These are phyloP conservation scores for Dissostichus mawsoni DNA, from an alignment of 2,113 vertebrate species.

Conservation along the genomic window DNA sequence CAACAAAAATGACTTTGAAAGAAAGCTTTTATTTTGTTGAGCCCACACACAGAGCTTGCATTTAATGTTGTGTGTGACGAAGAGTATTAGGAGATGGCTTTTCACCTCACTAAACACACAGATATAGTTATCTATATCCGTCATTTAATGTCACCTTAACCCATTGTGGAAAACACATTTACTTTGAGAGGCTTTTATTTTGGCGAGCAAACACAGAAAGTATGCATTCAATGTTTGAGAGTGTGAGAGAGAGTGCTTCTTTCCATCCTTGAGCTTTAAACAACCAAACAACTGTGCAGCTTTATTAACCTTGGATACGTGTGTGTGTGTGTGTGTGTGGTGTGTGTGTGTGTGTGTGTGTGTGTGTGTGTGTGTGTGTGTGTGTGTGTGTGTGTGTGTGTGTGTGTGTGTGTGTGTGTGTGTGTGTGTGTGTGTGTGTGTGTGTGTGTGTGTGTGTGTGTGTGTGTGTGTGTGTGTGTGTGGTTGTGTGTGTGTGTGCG, in stretches of 20 bases:
- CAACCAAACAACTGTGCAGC: background rate
- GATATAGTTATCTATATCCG: no score
- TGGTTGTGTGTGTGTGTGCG: constrained; percentile 1
- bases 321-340: background rate
- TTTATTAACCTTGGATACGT: no score
- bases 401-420: constrained; percentile 5
- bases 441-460: background rate
- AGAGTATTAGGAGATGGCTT: no score
- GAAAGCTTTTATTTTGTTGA: no score
- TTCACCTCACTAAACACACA: no score
- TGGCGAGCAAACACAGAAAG: constrained; percentile 3
- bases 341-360: constrained; percentile 2
- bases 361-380: background rate
- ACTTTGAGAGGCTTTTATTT: background rate
- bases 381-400: constrained; percentile 7
- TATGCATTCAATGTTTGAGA: background rate
- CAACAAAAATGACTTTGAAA: no score
- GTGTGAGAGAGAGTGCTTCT: background rate
- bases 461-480: constrained; percentile 4
- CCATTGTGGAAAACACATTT: background rate
- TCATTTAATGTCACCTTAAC: background rate
- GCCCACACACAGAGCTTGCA: no score
- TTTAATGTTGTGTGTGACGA: no score
- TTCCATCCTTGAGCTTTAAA: background rate
- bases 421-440: constrained; percentile 1